phyloP scores from a whole-genome alignment of 2,797 vertebrate species.

The Rhyacichthys aspro region DNA sequence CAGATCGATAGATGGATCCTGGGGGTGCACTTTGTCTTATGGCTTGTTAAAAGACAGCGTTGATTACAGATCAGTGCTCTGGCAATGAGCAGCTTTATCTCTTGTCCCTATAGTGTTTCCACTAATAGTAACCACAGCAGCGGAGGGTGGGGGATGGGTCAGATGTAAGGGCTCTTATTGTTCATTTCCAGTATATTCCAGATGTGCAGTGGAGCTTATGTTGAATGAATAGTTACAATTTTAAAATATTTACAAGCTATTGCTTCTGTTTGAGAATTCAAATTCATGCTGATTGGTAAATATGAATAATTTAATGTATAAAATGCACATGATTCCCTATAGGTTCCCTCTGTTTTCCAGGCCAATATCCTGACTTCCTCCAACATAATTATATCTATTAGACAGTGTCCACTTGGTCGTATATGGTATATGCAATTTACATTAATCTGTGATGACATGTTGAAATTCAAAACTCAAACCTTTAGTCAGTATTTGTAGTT shows the following conservation, averaged over 20 bases:
- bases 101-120: conserved; percentile 38
- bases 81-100: conserved; percentile 40
- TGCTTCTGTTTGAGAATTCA: neutral
- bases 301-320: neutral
- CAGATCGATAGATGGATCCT: conserved; percentile 43
- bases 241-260: neutral
- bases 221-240: neutral
- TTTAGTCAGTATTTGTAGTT: too few species aligned
- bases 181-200: conserved; percentile 4
- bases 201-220: neutral
- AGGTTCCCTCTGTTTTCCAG: too few species aligned
- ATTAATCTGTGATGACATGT: too few species aligned
- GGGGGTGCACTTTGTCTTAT: conserved; percentile 34
- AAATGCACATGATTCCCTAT: neutral
- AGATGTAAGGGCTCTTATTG: conserved; percentile 1
- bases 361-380: too few species aligned
- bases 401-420: too few species aligned
- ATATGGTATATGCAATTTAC: too few species aligned
- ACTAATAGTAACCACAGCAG: conserved; percentile 21
- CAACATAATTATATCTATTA: too few species aligned
- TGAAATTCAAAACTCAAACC: too few species aligned
- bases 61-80: conserved; percentile 55
- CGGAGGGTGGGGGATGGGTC: conserved; percentile 1
- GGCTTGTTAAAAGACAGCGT: conserved; percentile 35
- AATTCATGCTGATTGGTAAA: neutral